phyloP scores from a whole-genome alignment of 2,113 vertebrate genomes.

The Silurus meridionalis region DNA sequence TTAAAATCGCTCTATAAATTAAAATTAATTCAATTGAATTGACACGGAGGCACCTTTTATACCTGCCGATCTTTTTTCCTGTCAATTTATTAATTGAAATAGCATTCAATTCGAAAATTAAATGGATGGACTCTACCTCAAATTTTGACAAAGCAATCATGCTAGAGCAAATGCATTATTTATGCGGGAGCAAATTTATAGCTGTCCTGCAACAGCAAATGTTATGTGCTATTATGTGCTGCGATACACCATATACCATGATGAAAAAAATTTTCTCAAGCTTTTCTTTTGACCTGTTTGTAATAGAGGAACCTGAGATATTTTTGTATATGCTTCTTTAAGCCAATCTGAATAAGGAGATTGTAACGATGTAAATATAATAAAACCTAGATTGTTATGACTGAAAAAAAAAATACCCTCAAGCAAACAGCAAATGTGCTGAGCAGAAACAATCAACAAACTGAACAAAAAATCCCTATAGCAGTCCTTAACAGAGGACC shows the following conservation, averaged over 20 bases:
- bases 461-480: conserved; percentile 29
- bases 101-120: not conserved
- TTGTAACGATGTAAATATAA: not conserved
- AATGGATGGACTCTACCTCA: not conserved
- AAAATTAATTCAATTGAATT: no score
- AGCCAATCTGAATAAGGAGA: not conserved
- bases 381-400: not conserved
- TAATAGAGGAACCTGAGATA: not conserved
- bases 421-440: conserved; percentile 35
- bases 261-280: not conserved
- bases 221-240: no score
- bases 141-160: not conserved
- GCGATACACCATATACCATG: no score
- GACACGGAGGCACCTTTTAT: not conserved
- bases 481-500: conserved; percentile 37
- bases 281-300: not conserved
- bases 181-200: not conserved
- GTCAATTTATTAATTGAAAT: not conserved
- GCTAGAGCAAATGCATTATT: not conserved
- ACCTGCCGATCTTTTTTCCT: not conserved
- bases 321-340: not conserved
- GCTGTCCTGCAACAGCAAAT: no score
- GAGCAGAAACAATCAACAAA: conserved; percentile 56
- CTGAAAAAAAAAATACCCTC: not conserved
- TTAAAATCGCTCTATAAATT: no score